phyloP scores from a whole-genome alignment of 2,113 vertebrate species.

The Orthochromis indermauri region DNA sequence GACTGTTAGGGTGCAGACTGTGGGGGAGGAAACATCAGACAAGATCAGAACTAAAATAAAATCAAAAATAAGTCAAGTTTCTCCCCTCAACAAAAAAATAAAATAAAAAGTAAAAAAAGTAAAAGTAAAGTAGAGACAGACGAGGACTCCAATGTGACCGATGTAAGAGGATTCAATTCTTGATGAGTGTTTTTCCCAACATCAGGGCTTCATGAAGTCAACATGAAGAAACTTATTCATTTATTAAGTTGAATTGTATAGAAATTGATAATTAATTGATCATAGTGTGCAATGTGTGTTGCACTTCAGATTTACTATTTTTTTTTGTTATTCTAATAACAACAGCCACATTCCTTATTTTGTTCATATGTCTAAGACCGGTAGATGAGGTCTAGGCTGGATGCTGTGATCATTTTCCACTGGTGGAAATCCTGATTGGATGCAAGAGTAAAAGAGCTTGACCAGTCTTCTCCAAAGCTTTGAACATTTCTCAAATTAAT shows the following conservation, averaged over 20 bases:
- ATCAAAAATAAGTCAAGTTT: background rate
- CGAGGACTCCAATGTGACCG: rapidly evolving
- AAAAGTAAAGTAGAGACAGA: background rate
- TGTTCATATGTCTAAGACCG: rapidly evolving
- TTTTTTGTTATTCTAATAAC: background rate
- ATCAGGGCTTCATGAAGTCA: background rate
- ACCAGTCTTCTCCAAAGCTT: background rate
- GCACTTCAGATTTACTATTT: background rate
- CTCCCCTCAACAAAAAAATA: background rate
- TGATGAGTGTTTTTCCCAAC: background rate
- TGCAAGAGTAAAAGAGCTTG: background rate
- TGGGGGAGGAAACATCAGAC: background rate
- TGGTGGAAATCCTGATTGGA: background rate
- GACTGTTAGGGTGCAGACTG: background rate
- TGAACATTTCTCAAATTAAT: rapidly evolving
- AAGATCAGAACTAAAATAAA: rapidly evolving
- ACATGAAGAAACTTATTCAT: background rate
- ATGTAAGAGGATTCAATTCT: background rate
- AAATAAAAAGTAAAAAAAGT: background rate
- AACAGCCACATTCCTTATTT: rapidly evolving
- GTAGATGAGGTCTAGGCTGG: rapidly evolving
- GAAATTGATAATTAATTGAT: background rate
- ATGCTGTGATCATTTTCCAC: rapidly evolving
- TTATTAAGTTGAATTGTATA: background rate
- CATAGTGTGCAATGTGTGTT: background rate